These are phyloP conservation scores for Lasioglossum zephyrum DNA, from an alignment of 2,888 invertebrate genomes.

Conservation along the genomic window DNA sequence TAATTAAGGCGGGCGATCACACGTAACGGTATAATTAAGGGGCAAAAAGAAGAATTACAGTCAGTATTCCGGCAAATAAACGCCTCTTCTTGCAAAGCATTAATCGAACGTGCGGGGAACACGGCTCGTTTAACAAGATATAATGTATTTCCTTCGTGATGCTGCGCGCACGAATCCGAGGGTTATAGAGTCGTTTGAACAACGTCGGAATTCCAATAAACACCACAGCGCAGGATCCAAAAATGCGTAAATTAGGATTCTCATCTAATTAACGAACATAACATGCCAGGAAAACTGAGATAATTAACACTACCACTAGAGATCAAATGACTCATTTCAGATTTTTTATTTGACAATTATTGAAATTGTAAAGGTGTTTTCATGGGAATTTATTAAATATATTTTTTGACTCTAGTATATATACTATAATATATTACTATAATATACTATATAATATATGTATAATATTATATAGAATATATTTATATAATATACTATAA, in stretches of 20 bases:
- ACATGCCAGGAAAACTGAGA: neutral
- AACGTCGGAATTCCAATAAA: neutral
- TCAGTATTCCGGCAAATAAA: conserved; percentile 49
- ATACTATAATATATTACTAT: no score
- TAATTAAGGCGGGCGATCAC: conserved; percentile 65
- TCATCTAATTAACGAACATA: neutral
- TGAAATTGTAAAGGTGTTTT: no score
- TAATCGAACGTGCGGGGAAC: conserved; percentile 41
- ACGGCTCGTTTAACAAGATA: conserved; percentile 42
- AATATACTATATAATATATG: no score
- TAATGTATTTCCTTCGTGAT: conserved; percentile 16
- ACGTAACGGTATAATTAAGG: conserved; percentile 69
- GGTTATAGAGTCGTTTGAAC: neutral
- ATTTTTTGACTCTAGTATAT: no score
- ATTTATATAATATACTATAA: no score
- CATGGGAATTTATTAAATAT: no score
- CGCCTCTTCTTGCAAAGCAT: conserved; percentile 39
- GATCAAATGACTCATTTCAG: no score
- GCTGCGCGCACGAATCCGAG: neutral
- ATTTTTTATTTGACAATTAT: no score
- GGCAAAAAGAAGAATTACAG: conserved; percentile 53
- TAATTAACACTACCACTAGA: neutral
- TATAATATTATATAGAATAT: no score
- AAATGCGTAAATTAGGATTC: neutral
- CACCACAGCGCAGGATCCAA: neutral